Evolutionary conservation across 2,797 vertebrate genomes (phyloP).

Genomic region (Periparus ater): DNA sequence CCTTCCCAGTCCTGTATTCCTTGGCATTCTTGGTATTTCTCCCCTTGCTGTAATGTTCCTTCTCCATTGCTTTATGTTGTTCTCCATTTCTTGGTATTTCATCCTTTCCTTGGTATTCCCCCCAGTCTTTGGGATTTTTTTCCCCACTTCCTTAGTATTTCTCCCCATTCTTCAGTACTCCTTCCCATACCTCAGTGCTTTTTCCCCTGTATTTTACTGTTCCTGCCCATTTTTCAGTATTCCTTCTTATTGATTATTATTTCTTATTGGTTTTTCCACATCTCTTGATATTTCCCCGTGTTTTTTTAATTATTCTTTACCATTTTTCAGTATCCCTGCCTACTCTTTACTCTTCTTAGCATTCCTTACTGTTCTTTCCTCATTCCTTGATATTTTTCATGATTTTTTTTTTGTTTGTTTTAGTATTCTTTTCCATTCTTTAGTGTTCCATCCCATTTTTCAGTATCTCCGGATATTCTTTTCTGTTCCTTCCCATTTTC

Average conservation of each 20-base stretch:
- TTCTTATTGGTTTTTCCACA: background rate
- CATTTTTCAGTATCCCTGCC: background rate
- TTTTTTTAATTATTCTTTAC: background rate
- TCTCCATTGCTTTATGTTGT: fast-evolving
- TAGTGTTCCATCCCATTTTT: background rate
- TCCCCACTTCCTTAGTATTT: background rate
- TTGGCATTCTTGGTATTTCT: background rate
- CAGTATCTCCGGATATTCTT: background rate
- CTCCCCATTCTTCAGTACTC: background rate
- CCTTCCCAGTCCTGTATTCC: background rate
- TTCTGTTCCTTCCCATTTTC: background rate
- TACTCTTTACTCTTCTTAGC: background rate
- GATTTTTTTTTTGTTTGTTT: no score
- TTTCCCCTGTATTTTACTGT: background rate
- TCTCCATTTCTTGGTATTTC: background rate
- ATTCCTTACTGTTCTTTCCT: background rate
- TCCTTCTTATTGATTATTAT: background rate
- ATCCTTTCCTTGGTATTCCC: background rate
- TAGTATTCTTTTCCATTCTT: background rate
- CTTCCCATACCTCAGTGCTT: background rate
- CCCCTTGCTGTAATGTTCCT: background rate
- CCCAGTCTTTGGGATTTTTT: background rate
- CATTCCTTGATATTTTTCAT: background rate
- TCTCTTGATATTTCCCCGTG: background rate
- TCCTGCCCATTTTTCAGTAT: background rate